Evolutionary conservation across 2,113 vertebrate genomes (phyloP).

Genomic region (Pollachius pollachius): DNA sequence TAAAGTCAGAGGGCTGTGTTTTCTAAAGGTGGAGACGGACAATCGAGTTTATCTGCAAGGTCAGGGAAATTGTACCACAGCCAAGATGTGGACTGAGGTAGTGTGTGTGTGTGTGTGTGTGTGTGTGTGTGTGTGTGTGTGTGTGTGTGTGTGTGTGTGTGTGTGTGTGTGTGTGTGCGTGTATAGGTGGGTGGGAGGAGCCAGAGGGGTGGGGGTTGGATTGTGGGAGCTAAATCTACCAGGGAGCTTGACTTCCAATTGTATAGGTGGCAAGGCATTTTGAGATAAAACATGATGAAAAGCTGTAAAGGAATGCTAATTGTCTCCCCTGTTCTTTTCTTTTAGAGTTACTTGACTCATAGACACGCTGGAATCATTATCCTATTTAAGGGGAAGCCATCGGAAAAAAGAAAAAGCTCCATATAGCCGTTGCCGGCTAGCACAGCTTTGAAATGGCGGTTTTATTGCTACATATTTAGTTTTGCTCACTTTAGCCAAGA

Average conservation of each 20-base stretch:
- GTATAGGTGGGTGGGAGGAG: no score
- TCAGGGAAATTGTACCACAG: slow-evolving; percentile 36
- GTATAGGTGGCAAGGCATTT: slow-evolving; percentile 49
- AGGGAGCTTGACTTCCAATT: slow-evolving; percentile 49
- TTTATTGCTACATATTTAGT: slow-evolving; percentile 24
- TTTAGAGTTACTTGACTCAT: slow-evolving; percentile 29
- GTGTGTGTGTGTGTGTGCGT: no score
- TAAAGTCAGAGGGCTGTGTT: slow-evolving; percentile 2
- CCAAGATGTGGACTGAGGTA: not conserved
- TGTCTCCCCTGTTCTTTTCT: slow-evolving; percentile 18
- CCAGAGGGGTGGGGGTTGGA: no score
- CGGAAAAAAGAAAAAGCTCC: slow-evolving; percentile 28
- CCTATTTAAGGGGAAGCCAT: slow-evolving; percentile 44
- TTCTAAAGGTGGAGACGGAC: slow-evolving; percentile 36
- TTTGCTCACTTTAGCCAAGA: slow-evolving; percentile 30
- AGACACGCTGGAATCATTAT: slow-evolving; percentile 43
- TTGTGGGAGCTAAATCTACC: slow-evolving; percentile 31
- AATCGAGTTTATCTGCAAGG: slow-evolving; percentile 50
- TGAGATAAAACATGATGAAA: slow-evolving; percentile 54
- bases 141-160: no score
- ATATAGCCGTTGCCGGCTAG: slow-evolving; percentile 43
- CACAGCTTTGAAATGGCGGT: slow-evolving; percentile 28
- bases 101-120: no score
- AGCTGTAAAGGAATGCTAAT: slow-evolving; percentile 47
- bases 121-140: no score